phyloP scores from a whole-genome alignment of 2,113 vertebrate genomes.

The Marmota monax region DNA sequence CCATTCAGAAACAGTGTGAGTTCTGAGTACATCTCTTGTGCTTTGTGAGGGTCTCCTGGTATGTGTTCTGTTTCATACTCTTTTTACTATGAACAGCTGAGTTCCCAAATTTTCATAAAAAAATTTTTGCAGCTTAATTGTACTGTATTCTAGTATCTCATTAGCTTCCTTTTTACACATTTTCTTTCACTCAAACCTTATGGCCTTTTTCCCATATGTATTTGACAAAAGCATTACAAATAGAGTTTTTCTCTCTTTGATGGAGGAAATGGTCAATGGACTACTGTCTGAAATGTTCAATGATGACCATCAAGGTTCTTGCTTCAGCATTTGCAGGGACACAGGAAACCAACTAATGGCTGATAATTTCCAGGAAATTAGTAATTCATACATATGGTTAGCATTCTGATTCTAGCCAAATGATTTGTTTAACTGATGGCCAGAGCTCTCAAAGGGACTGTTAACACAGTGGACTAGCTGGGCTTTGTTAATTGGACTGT shows the following conservation, averaged over 20 bases:
- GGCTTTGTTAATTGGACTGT: background rate
- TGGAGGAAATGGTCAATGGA: constrained; percentile 24
- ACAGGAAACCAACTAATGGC: constrained; percentile 62
- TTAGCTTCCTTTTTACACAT: background rate
- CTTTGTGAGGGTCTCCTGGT: background rate
- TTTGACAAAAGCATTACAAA: background rate
- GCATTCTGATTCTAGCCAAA: constrained; percentile 41
- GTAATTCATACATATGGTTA: constrained; percentile 56
- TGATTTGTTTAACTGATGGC: constrained; percentile 59
- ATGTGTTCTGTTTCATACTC: background rate
- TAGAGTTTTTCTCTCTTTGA: constrained; percentile 1
- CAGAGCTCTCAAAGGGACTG: background rate
- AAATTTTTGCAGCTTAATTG: background rate
- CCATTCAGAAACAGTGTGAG: background rate
- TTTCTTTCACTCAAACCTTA: constrained; percentile 8
- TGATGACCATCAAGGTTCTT: constrained; percentile 10
- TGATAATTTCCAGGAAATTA: constrained; percentile 75
- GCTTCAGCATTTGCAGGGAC: constrained; percentile 10
- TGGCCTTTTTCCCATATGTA: background rate
- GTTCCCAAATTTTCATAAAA: background rate
- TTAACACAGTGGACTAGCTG: background rate
- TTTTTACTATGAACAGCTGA: background rate
- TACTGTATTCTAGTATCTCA: too few relatives aligned
- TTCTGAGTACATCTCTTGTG: background rate
- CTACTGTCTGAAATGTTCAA: constrained; percentile 10